Conservation (phyloP, 2,888 invertebrate genomes). For the Ptychoptera contaminata region DNA sequence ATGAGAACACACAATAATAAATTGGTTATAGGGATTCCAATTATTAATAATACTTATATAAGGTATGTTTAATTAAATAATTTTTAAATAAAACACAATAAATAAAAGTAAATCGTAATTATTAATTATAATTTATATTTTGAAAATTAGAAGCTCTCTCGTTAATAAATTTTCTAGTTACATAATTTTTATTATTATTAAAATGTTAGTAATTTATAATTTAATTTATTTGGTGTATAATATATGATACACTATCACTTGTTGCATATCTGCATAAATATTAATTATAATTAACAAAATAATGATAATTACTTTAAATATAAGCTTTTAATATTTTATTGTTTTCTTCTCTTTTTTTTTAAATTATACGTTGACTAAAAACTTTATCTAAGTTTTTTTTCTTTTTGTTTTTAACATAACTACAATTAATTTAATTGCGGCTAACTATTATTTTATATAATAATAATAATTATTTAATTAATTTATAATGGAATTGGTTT, state of each 20-base stretch:
- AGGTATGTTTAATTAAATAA: constrained; percentile 9
- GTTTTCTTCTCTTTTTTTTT: no score
- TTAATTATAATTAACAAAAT: no score
- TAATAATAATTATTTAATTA: no score
- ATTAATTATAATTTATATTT: background rate
- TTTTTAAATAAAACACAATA: background rate
- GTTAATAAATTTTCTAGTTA: no score
- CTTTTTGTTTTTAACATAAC: background rate
- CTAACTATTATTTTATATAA: no score
- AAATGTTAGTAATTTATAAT: no score
- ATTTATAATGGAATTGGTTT: background rate
- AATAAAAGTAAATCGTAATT: background rate
- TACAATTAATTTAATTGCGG: background rate
- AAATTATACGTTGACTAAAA: background rate
- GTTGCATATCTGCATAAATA: no score
- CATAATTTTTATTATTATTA: no score
- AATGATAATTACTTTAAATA: background rate
- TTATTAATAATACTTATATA: constrained; percentile 11
- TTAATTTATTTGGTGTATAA: constrained; percentile 2
- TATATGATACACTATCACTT: constrained; percentile 4
- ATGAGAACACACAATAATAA: constrained; percentile 8
- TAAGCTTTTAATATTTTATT: background rate
- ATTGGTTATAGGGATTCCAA: constrained; percentile 12
- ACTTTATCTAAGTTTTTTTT: background rate
- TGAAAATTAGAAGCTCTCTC: no score